Evolutionary conservation across 2,888 invertebrate genomes (phyloP).

Genomic region (Tanytarsus gracilentus): DNA sequence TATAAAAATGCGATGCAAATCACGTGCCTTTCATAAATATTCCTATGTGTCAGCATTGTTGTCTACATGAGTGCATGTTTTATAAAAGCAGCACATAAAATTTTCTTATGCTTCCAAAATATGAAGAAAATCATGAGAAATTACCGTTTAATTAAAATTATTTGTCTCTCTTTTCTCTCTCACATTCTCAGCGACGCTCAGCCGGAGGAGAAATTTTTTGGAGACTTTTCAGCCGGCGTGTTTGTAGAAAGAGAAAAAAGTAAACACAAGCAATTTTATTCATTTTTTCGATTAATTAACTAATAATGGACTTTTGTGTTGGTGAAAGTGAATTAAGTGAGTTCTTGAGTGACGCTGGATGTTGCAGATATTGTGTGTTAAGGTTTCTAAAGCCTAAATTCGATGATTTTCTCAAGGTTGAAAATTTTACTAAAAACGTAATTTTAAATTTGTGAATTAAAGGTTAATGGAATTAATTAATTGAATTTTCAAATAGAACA

Average conservation of each 20-base stretch:
- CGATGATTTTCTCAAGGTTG: conserved; percentile 47
- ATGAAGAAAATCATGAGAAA: too few relatives aligned
- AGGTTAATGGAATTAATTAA: conserved; percentile 26
- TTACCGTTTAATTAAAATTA: conserved; percentile 38
- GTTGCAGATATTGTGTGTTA: conserved; percentile 59
- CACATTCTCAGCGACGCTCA: neutral
- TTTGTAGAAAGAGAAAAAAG: neutral
- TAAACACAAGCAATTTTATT: too few relatives aligned
- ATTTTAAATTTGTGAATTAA: conserved; percentile 29
- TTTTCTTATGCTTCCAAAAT: neutral
- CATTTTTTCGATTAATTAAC: too few relatives aligned
- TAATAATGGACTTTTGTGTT: too few relatives aligned
- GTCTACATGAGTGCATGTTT: too few relatives aligned
- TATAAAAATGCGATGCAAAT: too few relatives aligned
- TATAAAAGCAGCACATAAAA: neutral
- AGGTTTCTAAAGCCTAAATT: conserved; percentile 56
- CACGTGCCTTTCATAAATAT: too few relatives aligned
- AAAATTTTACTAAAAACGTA: conserved; percentile 47
- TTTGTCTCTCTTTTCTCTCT: too few relatives aligned
- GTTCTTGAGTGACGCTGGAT: conserved; percentile 48
- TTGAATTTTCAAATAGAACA: neutral
- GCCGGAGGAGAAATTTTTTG: neutral
- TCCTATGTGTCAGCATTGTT: too few relatives aligned
- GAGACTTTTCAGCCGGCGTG: neutral
- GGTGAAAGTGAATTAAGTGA: too few relatives aligned